Conservation (phyloP, 2,113 vertebrate species). For the Halcyon senegalensis region DNA sequence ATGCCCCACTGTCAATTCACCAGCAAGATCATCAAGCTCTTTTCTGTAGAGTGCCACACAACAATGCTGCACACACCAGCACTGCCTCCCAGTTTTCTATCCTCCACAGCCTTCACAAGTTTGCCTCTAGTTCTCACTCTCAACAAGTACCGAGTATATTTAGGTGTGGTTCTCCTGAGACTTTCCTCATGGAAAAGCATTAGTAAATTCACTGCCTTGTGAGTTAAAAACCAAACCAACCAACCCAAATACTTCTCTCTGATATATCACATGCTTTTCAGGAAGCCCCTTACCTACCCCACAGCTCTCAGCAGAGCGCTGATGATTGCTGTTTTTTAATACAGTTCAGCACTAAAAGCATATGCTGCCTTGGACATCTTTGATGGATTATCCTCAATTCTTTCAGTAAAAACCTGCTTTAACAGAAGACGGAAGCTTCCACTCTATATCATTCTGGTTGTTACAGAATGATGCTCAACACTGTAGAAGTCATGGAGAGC, state of each 20-base stretch:
- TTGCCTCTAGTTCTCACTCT: background rate
- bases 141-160: background rate
- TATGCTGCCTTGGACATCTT: background rate
- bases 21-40: background rate
- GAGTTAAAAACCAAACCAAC: background rate
- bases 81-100: background rate
- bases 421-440: background rate
- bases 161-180: background rate
- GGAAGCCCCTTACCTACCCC: background rate
- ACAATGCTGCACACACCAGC: accelerated
- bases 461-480: background rate
- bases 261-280: background rate
- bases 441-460: background rate
- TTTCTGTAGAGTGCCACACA: background rate
- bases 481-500: background rate
- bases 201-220: background rate
- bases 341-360: background rate
- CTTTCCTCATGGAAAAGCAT: background rate
- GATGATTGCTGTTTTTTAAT: background rate
- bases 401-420: background rate
- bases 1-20: background rate
- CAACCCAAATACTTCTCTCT: background rate
- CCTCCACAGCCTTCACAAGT: background rate
- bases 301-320: background rate
- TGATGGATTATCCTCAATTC: background rate